phyloP scores from a whole-genome alignment of 2,113 vertebrate species.

The Oreochromis spilurus region DNA sequence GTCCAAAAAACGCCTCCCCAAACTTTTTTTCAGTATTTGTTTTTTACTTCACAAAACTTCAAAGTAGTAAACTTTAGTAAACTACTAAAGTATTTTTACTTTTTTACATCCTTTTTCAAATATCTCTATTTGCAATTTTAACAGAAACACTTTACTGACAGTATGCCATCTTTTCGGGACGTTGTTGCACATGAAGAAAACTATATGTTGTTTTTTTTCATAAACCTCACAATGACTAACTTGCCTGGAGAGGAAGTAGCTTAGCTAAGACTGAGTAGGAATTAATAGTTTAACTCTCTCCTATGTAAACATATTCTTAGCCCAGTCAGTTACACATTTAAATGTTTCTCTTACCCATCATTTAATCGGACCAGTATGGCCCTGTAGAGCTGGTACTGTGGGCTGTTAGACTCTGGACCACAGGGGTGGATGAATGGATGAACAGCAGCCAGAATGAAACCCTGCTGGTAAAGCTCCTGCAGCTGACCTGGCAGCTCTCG shows the following conservation, averaged over 20 bases:
- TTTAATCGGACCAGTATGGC: conserved; percentile 88
- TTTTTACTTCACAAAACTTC: background rate
- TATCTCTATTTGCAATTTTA: background rate
- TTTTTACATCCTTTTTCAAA: background rate
- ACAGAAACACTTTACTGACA: background rate
- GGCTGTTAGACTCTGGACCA: conserved; percentile 79
- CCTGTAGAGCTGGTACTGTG: conserved; percentile 88
- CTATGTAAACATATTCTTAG: background rate
- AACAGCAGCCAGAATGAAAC: conserved; percentile 84
- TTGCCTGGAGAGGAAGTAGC: background rate
- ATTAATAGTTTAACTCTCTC: background rate
- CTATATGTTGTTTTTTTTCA: background rate
- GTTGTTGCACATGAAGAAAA: background rate
- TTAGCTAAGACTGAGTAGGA: background rate
- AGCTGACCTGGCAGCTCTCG: conserved; percentile 87
- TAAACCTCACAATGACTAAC: background rate
- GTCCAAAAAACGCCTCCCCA: fast-evolving
- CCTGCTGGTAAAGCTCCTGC: conserved; percentile 92
- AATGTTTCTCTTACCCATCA: conserved; percentile 77
- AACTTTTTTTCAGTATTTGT: background rate
- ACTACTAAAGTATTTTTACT: background rate
- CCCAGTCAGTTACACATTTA: background rate
- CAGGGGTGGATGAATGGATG: conserved; percentile 91
- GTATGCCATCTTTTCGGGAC: background rate
- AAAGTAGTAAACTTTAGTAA: background rate